A percentile compares a stretch with the other conserved stretches of the same genome.
Evolutionary conservation across 2,888 invertebrate genomes (phyloP).

Genomic region (Anagyrus pseudococci): DNA sequence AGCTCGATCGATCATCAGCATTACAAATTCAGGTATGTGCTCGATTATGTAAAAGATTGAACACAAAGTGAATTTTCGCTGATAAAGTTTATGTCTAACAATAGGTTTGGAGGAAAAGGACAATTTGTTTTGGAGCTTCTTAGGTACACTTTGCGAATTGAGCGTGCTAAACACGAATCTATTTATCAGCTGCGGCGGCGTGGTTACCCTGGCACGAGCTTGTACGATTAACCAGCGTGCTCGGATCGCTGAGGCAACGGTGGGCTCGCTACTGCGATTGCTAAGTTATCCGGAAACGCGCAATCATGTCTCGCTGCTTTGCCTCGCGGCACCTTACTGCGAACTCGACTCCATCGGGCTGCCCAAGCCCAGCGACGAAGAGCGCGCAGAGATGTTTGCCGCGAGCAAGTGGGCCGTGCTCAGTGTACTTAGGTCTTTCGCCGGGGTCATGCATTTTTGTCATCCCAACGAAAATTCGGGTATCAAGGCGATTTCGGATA

Average conservation of each 20-base stretch:
- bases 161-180: conserved; percentile 84
- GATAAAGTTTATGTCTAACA: conserved; percentile 53
- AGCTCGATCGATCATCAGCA: conserved; percentile 80
- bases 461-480: conserved; percentile 78
- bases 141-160: conserved; percentile 89
- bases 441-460: conserved; percentile 88
- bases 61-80: too few relatives aligned
- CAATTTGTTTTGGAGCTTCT: conserved; percentile 80
- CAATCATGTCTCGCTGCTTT: conserved; percentile 82
- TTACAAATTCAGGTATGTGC: conserved; percentile 74
- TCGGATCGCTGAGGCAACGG: conserved; percentile 87
- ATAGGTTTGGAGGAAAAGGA: conserved; percentile 74
- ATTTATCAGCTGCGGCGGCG: conserved; percentile 82
- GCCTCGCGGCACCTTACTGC: conserved; percentile 91
- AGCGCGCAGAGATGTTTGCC: conserved; percentile 77
- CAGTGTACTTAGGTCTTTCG: conserved; percentile 89
- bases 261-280: conserved; percentile 85
- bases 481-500: conserved; percentile 78
- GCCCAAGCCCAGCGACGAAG: conserved; percentile 60
- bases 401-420: conserved; percentile 85
- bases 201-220: conserved; percentile 82
- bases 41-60: too few relatives aligned
- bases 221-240: conserved; percentile 86
- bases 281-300: conserved; percentile 85
- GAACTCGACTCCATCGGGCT: conserved; percentile 73